Evolutionary conservation across 2,888 invertebrate species (phyloP).

Genomic region (Lasius platythorax): DNA sequence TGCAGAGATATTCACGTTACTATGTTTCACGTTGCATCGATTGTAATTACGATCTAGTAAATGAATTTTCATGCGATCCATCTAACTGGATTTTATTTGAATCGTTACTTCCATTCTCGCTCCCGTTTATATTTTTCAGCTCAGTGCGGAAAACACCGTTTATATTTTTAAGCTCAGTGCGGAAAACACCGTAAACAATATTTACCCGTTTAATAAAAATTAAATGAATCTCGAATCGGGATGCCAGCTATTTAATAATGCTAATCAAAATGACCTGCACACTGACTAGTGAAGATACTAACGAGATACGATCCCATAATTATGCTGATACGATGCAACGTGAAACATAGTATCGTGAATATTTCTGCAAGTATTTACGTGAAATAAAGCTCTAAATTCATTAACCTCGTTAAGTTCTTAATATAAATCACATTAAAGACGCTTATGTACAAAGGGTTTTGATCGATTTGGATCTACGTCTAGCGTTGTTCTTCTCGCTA

Average conservation of each 20-base stretch:
- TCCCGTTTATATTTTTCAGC: conserved; percentile 51
- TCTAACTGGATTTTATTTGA: conserved; percentile 72
- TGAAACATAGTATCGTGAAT: neutral
- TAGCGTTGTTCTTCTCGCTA: too few relatives aligned
- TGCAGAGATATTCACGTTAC: conserved; percentile 36
- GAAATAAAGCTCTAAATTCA: conserved; percentile 64
- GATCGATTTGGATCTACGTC: too few relatives aligned
- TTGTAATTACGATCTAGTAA: conserved; percentile 67
- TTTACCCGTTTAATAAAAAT: conserved; percentile 56
- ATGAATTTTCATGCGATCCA: conserved; percentile 64
- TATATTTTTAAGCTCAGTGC: neutral
- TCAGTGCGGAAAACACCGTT: too few relatives aligned
- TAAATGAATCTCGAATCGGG: conserved; percentile 50
- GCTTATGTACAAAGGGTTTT: too few relatives aligned
- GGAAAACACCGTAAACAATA: conserved; percentile 56
- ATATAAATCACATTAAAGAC: conserved; percentile 3
- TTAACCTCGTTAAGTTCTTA: conserved; percentile 25
- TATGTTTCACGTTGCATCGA: conserved; percentile 31
- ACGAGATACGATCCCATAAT: conserved; percentile 40
- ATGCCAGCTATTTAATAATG: conserved; percentile 63
- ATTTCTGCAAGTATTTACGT: conserved; percentile 59
- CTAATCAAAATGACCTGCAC: conserved; percentile 33
- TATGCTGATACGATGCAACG: conserved; percentile 44
- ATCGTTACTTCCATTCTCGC: conserved; percentile 59
- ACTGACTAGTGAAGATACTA: neutral